phyloP scores from a whole-genome alignment of 2,888 invertebrate genomes.

The Synergus gifuensis region DNA sequence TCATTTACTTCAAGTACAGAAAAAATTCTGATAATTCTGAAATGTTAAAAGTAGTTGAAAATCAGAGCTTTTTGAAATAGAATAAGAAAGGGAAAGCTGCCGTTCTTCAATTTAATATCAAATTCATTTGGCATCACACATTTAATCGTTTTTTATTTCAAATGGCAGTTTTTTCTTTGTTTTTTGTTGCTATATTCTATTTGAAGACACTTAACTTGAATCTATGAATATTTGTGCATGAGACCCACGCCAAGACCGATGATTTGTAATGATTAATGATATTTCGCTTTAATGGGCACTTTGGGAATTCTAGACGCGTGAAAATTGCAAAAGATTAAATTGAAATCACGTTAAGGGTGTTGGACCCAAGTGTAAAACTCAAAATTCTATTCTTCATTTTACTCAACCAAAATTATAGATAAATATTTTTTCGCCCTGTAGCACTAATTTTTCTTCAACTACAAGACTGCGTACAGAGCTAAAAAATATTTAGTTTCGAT shows the following conservation, averaged over 20 bases:
- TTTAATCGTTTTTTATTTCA: no score
- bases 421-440: no score
- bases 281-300: background rate
- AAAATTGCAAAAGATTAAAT: background rate
- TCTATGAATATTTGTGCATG: background rate
- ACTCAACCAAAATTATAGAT: no score
- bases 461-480: no score
- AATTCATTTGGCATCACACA: constrained; percentile 15
- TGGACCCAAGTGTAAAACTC: no score
- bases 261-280: background rate
- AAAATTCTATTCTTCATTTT: no score
- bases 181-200: background rate
- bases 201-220: background rate
- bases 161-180: constrained; percentile 16
- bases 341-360: background rate
- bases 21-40: background rate
- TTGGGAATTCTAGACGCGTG: background rate
- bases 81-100: background rate
- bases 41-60: background rate
- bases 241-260: background rate
- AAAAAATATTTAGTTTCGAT: no score
- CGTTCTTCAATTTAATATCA: constrained; percentile 2
- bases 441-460: no score
- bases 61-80: background rate
- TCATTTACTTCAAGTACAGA: background rate